Evolutionary conservation across 2,113 vertebrate species (phyloP).

Genomic region (Syngnathus typhle): DNA sequence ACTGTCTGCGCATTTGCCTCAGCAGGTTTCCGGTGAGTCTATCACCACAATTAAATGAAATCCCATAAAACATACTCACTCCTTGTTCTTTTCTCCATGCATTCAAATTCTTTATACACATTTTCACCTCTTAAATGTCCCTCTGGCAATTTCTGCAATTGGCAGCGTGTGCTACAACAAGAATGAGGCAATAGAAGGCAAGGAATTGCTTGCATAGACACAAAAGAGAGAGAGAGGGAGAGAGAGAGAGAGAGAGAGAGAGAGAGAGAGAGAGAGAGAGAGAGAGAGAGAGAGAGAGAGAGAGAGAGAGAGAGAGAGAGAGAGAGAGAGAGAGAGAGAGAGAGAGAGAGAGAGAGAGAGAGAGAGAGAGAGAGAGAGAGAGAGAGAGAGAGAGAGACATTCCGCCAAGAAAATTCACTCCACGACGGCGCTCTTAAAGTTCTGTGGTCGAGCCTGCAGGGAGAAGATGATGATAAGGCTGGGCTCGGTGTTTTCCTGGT

Average conservation of each 20-base stretch:
- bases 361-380: background rate
- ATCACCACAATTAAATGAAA: background rate
- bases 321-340: background rate
- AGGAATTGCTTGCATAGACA: background rate
- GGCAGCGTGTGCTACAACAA: too few relatives aligned
- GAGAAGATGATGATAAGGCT: too few relatives aligned
- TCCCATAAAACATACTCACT: background rate
- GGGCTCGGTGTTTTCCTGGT: background rate
- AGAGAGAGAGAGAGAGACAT: too few relatives aligned
- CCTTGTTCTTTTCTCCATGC: background rate
- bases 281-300: too few relatives aligned
- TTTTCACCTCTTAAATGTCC: background rate
- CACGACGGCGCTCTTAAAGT: too few relatives aligned
- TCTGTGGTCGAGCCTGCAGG: background rate
- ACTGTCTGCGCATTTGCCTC: constrained; percentile 11
- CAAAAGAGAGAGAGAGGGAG: background rate
- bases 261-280: too few relatives aligned
- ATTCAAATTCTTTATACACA: background rate
- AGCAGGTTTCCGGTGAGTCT: constrained; percentile 4
- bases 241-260: too few relatives aligned
- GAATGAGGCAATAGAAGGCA: too few relatives aligned
- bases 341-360: too few relatives aligned
- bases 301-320: too few relatives aligned
- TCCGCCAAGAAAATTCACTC: too few relatives aligned
- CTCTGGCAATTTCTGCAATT: background rate